These are phyloP conservation scores for Loriculus beryllinus DNA, from an alignment of 2,797 vertebrate species.

Conservation along the genomic window DNA sequence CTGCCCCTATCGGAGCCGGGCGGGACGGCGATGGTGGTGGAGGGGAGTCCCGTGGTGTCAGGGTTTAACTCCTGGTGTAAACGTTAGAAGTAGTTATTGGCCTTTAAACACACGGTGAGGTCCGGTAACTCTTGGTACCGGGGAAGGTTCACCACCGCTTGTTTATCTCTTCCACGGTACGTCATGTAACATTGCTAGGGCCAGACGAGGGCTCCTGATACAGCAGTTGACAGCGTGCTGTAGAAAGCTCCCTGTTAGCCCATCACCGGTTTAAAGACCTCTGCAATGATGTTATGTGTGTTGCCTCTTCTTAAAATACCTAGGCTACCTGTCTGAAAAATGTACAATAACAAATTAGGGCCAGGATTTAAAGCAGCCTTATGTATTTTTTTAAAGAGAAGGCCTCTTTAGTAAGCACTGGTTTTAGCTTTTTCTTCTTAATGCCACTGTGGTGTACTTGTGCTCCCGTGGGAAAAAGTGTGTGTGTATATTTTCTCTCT, in stretches of 20 bases:
- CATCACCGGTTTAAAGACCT: too few species aligned
- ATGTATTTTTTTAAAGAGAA: not conserved
- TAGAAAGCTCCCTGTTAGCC: not conserved
- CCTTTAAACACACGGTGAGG: accelerated
- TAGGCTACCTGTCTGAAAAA: not conserved
- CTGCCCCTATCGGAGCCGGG: accelerated
- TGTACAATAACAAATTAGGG: not conserved
- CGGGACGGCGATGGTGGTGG: not conserved
- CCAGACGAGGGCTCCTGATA: not conserved
- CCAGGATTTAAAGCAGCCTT: not conserved
- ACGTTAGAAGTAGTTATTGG: too few species aligned
- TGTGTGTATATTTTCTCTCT: not conserved
- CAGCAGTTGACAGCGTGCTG: accelerated
- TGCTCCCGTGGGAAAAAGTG: not conserved
- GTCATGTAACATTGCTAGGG: not conserved
- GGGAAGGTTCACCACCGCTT: accelerated
- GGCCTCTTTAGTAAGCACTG: accelerated
- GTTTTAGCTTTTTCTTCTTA: not conserved
- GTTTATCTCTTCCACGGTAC: not conserved
- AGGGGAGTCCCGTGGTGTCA: accelerated
- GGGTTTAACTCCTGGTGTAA: accelerated
- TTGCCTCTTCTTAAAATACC: not conserved
- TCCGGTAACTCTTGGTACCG: not conserved
- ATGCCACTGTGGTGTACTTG: accelerated
- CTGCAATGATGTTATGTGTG: accelerated